These are phyloP conservation scores for Limnephilus auricula DNA, from an alignment of 2,888 invertebrate species.

Conservation along the genomic window DNA sequence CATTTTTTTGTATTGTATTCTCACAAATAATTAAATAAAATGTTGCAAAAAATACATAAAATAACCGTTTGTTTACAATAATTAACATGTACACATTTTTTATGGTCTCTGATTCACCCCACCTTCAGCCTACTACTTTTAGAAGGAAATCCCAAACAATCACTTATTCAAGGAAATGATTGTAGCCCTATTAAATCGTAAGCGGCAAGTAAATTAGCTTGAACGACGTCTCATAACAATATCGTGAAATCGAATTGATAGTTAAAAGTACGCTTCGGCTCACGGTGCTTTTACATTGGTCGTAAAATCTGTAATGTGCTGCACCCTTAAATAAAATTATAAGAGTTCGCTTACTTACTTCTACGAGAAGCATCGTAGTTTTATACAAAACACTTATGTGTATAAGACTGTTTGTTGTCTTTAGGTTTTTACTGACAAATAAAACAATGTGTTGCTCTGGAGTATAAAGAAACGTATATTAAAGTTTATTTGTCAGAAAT, in stretches of 20 bases:
- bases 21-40: no score
- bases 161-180: not conserved
- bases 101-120: no score
- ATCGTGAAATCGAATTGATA: not conserved
- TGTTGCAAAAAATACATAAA: no score
- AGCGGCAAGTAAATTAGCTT: not conserved
- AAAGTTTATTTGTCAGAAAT: no score
- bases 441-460: no score
- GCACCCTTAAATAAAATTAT: not conserved
- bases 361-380: not conserved
- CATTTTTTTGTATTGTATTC: no score
- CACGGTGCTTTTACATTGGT: not conserved
- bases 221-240: not conserved
- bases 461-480: no score
- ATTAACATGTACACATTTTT: no score
- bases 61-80: no score
- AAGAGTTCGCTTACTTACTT: not conserved
- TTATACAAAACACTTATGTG: not conserved
- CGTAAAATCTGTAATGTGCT: not conserved
- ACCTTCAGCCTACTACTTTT: no score
- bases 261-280: constrained; percentile 8
- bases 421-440: no score
- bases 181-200: not conserved
- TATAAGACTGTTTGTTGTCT: no score
- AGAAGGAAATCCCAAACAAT: not conserved